A percentile compares a stretch with the other conserved stretches of the same genome.
Conservation (phyloP, 1,140 invertebrate genomes). For the Mercenaria mercenaria region DNA sequence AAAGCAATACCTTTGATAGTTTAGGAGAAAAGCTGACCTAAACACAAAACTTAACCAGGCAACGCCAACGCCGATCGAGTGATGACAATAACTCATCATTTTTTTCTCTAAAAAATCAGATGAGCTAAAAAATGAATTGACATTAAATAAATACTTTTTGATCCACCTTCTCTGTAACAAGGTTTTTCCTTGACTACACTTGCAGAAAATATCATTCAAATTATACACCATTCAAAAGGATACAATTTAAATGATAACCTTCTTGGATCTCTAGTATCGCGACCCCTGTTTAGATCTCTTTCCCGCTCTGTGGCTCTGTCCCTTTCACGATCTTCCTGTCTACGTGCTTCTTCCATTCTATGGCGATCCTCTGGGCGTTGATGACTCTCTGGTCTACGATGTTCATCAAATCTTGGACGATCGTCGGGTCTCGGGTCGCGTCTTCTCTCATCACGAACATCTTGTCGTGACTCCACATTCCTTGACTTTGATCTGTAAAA, state of each 20-base stretch:
- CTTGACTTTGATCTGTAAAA: background rate
- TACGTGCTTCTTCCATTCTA: constrained; percentile 60
- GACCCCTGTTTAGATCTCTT: constrained; percentile 22
- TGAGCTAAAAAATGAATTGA: no score
- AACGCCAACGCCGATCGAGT: no score
- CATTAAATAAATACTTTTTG: no score
- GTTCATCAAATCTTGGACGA: background rate
- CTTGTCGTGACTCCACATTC: background rate
- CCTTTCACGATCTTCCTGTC: constrained; percentile 47
- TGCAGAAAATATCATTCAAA: no score
- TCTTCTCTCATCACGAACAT: constrained; percentile 37
- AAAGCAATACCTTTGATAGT: no score
- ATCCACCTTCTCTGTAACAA: no score
- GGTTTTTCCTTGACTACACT: no score
- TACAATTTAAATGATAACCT: background rate
- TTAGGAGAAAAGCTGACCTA: no score
- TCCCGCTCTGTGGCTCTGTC: constrained; percentile 31
- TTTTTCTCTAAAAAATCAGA: no score
- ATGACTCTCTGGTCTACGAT: background rate
- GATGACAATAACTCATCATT: no score
- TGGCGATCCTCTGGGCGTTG: constrained; percentile 48
- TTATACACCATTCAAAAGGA: no score
- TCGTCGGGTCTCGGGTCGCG: constrained; percentile 29
- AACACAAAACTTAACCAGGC: no score
- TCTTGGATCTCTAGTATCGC: background rate